Evolutionary conservation across 2,113 vertebrate species (phyloP).

Genomic region (Corythornis cristatus): DNA sequence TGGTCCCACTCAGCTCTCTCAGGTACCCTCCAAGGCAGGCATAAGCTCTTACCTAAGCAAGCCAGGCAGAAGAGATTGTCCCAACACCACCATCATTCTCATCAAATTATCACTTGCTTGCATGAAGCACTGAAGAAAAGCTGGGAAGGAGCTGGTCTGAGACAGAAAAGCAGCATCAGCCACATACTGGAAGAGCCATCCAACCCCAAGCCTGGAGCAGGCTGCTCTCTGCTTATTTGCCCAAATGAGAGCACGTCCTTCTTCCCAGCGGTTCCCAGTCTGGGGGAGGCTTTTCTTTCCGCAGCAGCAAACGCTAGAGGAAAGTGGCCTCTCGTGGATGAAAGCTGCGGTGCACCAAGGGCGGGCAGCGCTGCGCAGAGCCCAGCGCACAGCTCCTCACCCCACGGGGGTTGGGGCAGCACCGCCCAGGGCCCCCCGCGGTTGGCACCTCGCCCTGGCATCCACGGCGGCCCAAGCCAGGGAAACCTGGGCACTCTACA

Average conservation of each 20-base stretch:
- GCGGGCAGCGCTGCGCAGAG: not conserved
- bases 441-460: not conserved
- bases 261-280: not conserved
- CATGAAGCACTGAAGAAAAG: accelerated
- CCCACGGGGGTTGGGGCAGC: not conserved
- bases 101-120: no score
- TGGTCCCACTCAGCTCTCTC: not conserved
- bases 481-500: no score
- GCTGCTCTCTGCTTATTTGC: not conserved
- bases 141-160: not conserved
- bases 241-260: accelerated
- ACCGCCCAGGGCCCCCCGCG: no score
- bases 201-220: no score
- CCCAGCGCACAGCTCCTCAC: not conserved
- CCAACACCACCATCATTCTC: accelerated
- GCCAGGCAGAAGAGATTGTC: accelerated
- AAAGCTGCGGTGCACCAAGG: not conserved
- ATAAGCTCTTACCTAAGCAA: not conserved
- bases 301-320: not conserved
- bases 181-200: accelerated
- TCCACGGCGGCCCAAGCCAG: not conserved
- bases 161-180: not conserved
- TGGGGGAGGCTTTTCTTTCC: not conserved
- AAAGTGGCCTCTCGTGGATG: constrained; percentile 24
- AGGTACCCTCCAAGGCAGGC: not conserved